Evolutionary conservation across 2,797 vertebrate species (phyloP).

Genomic region (Halcyon leucocephala): DNA sequence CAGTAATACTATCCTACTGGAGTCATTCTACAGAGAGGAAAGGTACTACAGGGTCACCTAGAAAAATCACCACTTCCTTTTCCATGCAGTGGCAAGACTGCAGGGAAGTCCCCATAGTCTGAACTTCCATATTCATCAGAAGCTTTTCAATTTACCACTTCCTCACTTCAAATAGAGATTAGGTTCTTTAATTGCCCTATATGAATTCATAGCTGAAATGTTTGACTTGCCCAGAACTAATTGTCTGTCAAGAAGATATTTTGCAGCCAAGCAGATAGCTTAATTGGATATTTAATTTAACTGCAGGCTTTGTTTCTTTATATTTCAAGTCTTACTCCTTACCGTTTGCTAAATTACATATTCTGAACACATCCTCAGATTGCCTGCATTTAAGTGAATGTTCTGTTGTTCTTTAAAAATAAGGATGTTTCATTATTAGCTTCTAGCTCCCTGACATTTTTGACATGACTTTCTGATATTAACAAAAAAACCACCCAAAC

Average conservation of each 20-base stretch:
- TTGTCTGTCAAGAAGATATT: constrained; percentile 75
- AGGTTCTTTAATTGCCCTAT: constrained; percentile 71
- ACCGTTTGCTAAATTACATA: constrained; percentile 38
- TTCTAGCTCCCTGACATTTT: neutral
- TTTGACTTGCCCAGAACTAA: constrained; percentile 77
- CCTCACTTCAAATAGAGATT: constrained; percentile 63
- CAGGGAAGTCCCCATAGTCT: neutral
- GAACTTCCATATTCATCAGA: neutral
- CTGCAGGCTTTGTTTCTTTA: constrained; percentile 58
- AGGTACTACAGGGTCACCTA: neutral
- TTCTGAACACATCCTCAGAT: constrained; percentile 36
- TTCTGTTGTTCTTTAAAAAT: constrained; percentile 11
- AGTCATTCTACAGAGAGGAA: neutral
- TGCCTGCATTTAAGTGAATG: neutral
- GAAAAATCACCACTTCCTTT: neutral
- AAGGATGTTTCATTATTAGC: neutral
- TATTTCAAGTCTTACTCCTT: constrained; percentile 60
- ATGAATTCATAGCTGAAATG: constrained; percentile 65
- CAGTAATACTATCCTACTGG: neutral
- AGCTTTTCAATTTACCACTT: constrained; percentile 46
- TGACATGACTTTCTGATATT: neutral
- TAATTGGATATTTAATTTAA: constrained; percentile 80
- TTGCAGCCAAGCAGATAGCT: constrained; percentile 75
- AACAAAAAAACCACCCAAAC: neutral
- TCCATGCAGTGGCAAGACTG: neutral